Evolutionary conservation across 2,888 invertebrate species (phyloP), one percentile per base, ranked within the genome.

Genomic region (Penaeus monodon): DNA sequence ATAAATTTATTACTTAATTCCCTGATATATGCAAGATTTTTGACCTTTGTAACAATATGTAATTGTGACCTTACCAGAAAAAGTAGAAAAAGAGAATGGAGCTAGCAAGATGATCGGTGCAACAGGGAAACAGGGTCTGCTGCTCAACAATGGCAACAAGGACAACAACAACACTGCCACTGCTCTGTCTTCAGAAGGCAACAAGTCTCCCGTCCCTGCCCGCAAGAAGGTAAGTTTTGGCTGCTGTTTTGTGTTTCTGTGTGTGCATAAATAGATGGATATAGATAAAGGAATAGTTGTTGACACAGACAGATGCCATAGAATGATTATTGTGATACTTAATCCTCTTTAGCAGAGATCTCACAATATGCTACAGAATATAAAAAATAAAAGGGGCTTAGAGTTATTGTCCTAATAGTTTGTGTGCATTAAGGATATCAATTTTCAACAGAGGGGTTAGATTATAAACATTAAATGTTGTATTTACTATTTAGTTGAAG

Each of bases 11-110:
- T 14, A 49, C 1, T 49, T 10, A 49, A 14, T 49, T 49, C 14
- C 49, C 49, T 49, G 14, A 49, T 12, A 12, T 38, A 38, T 38
- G 33, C 33, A 38, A 38, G 33, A 3, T 38, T 38, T 38, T 38
- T 44, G 0, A 38, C 38, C 2, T 38, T 57, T 12, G 14, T 57
- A 57, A 57, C 57, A 20, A 20, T 57, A 76, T 24, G 38, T 27
- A 65, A 20, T 20, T 80, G 63, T n/a, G 22, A 24, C 22, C 0
- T 78, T 81, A 33, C 17, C 70, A 86, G 86, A 82, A 17, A 86
- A 86, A 86, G 76, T 76, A 4, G 86, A 86, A 63, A 86, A 86
- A 44, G 86, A 86, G 70, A 84, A 84, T 66, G 84, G 84, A n/a
- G 66, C 65, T n/a, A 77, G 84, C 64, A 84, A 84, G 64, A 77